These are phyloP conservation scores for Zenarchopterus dispar DNA, from an alignment of 2,797 vertebrate species.

Conservation along the genomic window DNA sequence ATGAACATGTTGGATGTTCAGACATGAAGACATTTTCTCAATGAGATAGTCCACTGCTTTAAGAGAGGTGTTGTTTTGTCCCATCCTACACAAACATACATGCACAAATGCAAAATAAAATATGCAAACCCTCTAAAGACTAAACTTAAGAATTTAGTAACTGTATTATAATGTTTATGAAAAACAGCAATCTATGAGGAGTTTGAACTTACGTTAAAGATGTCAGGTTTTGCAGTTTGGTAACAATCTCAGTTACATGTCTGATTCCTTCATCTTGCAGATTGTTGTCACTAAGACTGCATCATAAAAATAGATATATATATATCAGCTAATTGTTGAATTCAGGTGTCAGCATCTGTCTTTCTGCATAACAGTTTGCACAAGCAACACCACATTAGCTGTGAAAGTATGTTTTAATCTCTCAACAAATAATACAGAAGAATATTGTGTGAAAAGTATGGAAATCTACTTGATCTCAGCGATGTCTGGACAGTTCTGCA, in stretches of 20 bases:
- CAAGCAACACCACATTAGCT: not conserved
- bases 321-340: too few species aligned
- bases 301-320: not conserved
- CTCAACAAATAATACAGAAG: not conserved
- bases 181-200: not conserved
- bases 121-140: not conserved
- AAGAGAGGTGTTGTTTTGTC: constrained; percentile 78
- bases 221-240: constrained; percentile 73
- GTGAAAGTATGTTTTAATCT: not conserved
- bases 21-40: constrained; percentile 66
- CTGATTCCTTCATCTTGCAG: constrained; percentile 79
- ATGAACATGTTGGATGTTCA: constrained; percentile 70
- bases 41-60: constrained; percentile 76
- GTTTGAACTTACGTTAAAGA: constrained; percentile 84
- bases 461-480: constrained; percentile 85
- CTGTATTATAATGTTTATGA: not conserved
- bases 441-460: too few species aligned
- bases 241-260: constrained; percentile 69
- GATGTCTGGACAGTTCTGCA: constrained; percentile 81
- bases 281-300: constrained; percentile 87
- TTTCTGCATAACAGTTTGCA: too few species aligned
- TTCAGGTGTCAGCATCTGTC: not conserved
- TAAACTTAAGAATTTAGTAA: not conserved
- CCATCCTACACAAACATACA: constrained; percentile 78
- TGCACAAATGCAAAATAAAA: not conserved